phyloP scores from a whole-genome alignment of 1,140 invertebrate genomes.

The Hyposmocoma kahamanoa region DNA sequence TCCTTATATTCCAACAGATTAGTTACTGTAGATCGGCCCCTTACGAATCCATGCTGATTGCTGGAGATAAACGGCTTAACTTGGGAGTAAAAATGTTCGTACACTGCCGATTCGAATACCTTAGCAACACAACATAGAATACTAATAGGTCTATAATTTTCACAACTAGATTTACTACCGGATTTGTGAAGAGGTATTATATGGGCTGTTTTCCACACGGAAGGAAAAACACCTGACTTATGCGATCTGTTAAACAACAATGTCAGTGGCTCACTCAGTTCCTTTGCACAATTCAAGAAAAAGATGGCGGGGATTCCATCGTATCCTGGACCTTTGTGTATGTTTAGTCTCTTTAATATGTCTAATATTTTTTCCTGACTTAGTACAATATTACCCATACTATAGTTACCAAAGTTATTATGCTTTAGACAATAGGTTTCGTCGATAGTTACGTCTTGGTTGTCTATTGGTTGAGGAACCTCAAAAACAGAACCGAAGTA shows the following conservation, averaged over 20 bases:
- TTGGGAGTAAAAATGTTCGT: not conserved
- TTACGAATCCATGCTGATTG: not conserved
- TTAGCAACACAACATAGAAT: not conserved
- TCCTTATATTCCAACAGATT: not conserved
- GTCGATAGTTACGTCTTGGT: too few relatives aligned
- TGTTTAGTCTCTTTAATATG: too few relatives aligned
- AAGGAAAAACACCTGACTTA: not conserved
- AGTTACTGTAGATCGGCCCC: not conserved
- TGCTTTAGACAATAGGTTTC: too few relatives aligned
- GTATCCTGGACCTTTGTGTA: too few relatives aligned
- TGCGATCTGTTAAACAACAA: not conserved
- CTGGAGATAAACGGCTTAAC: not conserved
- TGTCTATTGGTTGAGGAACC: too few relatives aligned
- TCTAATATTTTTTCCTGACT: too few relatives aligned
- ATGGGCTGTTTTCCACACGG: too few relatives aligned
- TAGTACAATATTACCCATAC: too few relatives aligned
- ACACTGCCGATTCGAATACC: not conserved
- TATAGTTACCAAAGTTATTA: too few relatives aligned
- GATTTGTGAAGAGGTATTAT: not conserved
- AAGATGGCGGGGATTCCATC: too few relatives aligned
- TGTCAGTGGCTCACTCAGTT: not conserved
- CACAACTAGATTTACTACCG: not conserved
- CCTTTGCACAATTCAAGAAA: too few relatives aligned
- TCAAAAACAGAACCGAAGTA: too few relatives aligned
- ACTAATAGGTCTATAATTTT: not conserved